Evolutionary conservation across 2,797 vertebrate species (phyloP).

Genomic region (Chloroceryle inda): DNA sequence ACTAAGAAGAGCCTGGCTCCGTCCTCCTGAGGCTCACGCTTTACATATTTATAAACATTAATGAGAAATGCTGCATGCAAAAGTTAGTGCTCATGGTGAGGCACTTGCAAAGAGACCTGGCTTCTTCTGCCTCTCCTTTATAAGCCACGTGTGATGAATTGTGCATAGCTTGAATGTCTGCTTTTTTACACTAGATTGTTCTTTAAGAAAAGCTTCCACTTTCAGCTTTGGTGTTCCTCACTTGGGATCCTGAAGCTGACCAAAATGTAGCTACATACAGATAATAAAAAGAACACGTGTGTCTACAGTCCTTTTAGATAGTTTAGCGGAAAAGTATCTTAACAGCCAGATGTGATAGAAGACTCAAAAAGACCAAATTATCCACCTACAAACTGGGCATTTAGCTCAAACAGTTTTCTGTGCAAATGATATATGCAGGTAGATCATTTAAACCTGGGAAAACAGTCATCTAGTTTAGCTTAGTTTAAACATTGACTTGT

Average conservation of each 20-base stretch:
- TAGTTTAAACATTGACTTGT: background rate
- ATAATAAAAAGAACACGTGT: rapidly evolving
- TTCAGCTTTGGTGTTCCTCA: background rate
- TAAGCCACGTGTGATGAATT: rapidly evolving
- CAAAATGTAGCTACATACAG: background rate
- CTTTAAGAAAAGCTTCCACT: background rate
- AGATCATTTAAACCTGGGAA: background rate
- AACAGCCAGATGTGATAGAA: background rate
- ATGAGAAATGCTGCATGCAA: background rate
- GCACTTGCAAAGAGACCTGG: background rate
- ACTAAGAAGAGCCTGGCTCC: too few species aligned
- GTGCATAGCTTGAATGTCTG: rapidly evolving
- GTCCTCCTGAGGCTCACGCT: too few species aligned
- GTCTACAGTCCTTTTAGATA: background rate
- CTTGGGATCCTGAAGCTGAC: background rate
- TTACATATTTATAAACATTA: too few species aligned
- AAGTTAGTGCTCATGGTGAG: background rate
- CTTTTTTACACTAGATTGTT: background rate
- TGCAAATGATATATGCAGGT: background rate
- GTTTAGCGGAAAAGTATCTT: background rate
- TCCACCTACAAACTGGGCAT: background rate
- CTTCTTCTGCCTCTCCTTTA: background rate
- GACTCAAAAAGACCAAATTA: background rate
- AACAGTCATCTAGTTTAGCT: background rate
- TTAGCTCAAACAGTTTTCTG: background rate